Evolutionary conservation across 2,888 invertebrate species (phyloP).

Genomic region (Tuta absoluta): DNA sequence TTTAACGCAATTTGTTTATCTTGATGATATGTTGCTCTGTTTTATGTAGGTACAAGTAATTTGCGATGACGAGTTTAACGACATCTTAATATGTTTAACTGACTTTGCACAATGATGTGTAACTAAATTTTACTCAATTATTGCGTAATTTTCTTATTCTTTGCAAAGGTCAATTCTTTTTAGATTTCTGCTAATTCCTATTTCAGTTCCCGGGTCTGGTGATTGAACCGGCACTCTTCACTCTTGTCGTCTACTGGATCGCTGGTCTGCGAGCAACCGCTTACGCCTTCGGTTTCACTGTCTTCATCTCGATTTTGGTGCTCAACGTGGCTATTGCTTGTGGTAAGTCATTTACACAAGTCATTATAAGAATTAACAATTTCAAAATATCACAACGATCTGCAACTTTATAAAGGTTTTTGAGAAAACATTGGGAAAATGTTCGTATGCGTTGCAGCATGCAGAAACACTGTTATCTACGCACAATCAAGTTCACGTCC

Average conservation of each 20-base stretch:
- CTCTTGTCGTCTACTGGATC: slow-evolving; percentile 91
- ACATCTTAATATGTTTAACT: neutral
- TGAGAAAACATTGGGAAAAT: too few relatives aligned
- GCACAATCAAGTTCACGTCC: too few relatives aligned
- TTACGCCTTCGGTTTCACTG: slow-evolving; percentile 86
- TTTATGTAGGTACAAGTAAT: neutral
- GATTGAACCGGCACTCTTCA: slow-evolving; percentile 91
- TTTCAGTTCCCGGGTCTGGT: slow-evolving; percentile 93
- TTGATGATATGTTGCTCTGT: neutral
- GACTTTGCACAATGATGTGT: neutral
- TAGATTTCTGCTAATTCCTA: slow-evolving; percentile 45
- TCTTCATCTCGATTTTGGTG: slow-evolving; percentile 86
- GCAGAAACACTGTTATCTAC: too few relatives aligned
- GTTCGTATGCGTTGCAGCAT: too few relatives aligned
- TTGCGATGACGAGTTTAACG: neutral
- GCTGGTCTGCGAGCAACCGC: slow-evolving; percentile 87
- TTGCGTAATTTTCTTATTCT: neutral
- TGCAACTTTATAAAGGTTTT: too few relatives aligned
- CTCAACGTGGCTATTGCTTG: slow-evolving; percentile 94
- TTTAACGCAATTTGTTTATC: neutral
- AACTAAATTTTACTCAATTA: neutral
- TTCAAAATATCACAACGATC: too few relatives aligned
- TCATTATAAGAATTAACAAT: too few relatives aligned
- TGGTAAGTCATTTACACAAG: slow-evolving; percentile 77
- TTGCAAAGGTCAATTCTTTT: neutral